Evolutionary conservation across 2,888 invertebrate species (phyloP), one percentile per base, ranked within the genome.

Genomic region (Dioctria rufipes): DNA sequence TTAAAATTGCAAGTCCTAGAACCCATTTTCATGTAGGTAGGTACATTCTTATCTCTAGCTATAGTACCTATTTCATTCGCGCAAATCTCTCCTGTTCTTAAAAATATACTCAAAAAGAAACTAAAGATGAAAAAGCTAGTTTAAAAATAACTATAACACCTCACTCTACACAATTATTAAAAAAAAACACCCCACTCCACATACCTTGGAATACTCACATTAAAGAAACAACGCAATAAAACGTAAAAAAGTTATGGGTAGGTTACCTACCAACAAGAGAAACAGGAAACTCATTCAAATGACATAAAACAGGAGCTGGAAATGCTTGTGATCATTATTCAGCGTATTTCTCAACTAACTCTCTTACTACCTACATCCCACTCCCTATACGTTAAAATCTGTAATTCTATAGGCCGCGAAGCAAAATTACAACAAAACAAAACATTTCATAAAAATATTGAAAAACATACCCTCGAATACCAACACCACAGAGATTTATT

Each of bases 331-430:
- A 61, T 25, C 1, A 25, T 77, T 77, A 77, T 77, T 77, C 77
- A 77, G 77, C 77, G 77, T 63, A 77, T 77, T 77, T 77, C 43
- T 11, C 77, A 51, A 49, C 63, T 63, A 49, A 63, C 49, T 77
- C 77, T 51, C 49, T 37, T n/a, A 37, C 58, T 13, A 37, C 63
- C 25, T 25, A 25, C 25, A 25, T 25, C 25, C 25, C 25, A 25
- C 25, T 25, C 77, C 61, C 42, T 63, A 39, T 9, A 4, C 61
- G 73, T 25, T n/a, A 54, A 25, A 1, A 25, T 25, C 25, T 60
- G 60, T 60, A 60, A 75, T 60, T 75, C 73, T 60, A 75, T 75
- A 75, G 73, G 73, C 42, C 43, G 40, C 42, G 58, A 49, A 40
- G 42, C 4, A 25, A 75, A 75, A 75, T 75, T 40, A 37, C 71